Evolutionary conservation across 2,888 invertebrate species (phyloP), one percentile per base, ranked within the genome.

Genomic region (Sesia bembeciformis): DNA sequence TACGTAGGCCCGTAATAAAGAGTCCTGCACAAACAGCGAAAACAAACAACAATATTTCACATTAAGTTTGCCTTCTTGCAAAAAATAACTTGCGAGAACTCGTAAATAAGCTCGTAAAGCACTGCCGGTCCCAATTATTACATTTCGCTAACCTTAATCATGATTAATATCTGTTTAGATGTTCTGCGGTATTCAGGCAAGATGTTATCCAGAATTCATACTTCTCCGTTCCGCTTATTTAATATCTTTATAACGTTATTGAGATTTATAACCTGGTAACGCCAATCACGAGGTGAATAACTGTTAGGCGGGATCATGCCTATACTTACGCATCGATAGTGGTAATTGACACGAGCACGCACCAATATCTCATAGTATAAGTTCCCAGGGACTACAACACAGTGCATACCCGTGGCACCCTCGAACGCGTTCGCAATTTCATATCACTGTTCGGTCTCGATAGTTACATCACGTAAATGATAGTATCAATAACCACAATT

Each of bases 381-480:
- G 46, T 79, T 81, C 78, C 67, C 79, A 82, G 66, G 68, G 64
- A 70, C 64, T 64, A 72, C 72, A 73, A 74, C 74, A 68, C 67
- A 64, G 67, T 66, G 67, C 67, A 46, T 8, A 46, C 8, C 8
- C 8, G 46, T 38, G 59, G 64, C 69, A 71, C 63, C 68, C 67
- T 65, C 69, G 61, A 70, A 68, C 67, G 59, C 62, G 62, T 63
- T 53, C 64, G 63, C 75, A 71, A 76, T 78, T 78, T 70, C 70
- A 79, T 77, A 80, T 79, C 73, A 78, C 69, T 67, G 62, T 64
- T 71, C 66, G 63, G 69, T 76, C 76, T 81, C 77, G 66, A 76
- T 81, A 84, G 80, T 84, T 83, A 77, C 79, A 83, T 86, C 85
- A 84, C 82, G 83, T 84, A 84, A 82, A 81, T 80, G 68, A 80